Evolutionary conservation across 2,888 invertebrate genomes (phyloP).

Genomic region (Macrosoma leucophasiata): DNA sequence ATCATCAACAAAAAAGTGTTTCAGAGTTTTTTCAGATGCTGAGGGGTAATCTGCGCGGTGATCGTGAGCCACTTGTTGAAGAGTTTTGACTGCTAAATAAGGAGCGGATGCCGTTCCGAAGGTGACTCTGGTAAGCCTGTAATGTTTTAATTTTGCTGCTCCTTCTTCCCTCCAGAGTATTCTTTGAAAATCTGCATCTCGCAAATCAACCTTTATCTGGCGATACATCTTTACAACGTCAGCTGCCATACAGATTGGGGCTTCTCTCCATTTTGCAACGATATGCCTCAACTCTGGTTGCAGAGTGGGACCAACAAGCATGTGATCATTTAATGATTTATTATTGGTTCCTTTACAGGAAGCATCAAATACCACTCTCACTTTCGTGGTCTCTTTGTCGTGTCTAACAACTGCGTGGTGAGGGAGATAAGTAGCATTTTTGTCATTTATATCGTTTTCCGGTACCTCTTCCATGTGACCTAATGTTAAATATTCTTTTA

Average conservation of each 20-base stretch:
- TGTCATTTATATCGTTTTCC: slow-evolving; percentile 8
- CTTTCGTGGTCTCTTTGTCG: slow-evolving; percentile 18
- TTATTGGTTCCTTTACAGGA: slow-evolving; percentile 18
- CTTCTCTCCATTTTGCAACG: slow-evolving; percentile 24
- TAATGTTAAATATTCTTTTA: slow-evolving; percentile 23
- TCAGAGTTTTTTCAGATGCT: slow-evolving; percentile 8
- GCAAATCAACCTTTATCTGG: slow-evolving; percentile 12
- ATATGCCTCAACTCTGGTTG: slow-evolving; percentile 29
- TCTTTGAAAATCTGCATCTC: slow-evolving; percentile 18
- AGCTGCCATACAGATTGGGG: slow-evolving; percentile 18
- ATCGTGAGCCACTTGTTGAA: slow-evolving; percentile 20
- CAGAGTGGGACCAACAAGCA: slow-evolving; percentile 26
- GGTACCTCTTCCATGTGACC: slow-evolving; percentile 21
- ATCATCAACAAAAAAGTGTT: slow-evolving; percentile 24
- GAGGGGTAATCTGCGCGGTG: slow-evolving; percentile 15
- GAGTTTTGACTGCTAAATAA: slow-evolving; percentile 20
- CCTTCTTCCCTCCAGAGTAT: slow-evolving; percentile 20
- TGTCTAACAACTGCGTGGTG: slow-evolving; percentile 31
- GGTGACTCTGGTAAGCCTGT: slow-evolving; percentile 16
- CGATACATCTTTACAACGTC: slow-evolving; percentile 33
- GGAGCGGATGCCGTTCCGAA: slow-evolving; percentile 23
- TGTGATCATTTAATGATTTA: slow-evolving; percentile 24
- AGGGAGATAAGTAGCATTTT: slow-evolving; percentile 27
- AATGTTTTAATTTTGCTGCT: slow-evolving; percentile 6
- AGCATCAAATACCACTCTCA: slow-evolving; percentile 20